Evolutionary conservation across 2,797 vertebrate species (phyloP).

Genomic region (Tapirus indicus): DNA sequence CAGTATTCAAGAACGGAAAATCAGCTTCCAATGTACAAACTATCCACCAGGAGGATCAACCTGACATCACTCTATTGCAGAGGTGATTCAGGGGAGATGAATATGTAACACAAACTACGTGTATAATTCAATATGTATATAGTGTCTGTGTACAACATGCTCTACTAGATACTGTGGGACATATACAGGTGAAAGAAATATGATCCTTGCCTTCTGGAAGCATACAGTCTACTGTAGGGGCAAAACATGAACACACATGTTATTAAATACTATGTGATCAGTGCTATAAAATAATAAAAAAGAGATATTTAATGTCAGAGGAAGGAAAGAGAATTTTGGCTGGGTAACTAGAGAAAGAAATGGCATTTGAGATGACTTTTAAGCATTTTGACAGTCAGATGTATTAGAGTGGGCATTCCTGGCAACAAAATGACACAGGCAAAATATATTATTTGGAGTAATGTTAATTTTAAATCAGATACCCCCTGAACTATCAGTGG

Average conservation of each 20-base stretch:
- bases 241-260: not conserved
- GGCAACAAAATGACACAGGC: not conserved
- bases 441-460: not conserved
- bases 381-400: conserved; percentile 6
- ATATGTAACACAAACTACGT: not conserved
- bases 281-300: conserved; percentile 6
- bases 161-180: not conserved
- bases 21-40: not conserved
- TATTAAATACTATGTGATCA: not conserved
- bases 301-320: not conserved
- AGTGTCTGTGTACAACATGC: not conserved
- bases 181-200: not conserved
- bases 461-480: not conserved
- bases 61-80: not conserved
- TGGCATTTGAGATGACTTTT: not conserved
- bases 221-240: not conserved
- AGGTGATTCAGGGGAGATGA: not conserved
- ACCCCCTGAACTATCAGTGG: not conserved
- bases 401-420: not conserved
- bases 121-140: not conserved
- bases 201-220: not conserved
- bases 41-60: not conserved
- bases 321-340: not conserved
- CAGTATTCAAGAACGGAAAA: not conserved
- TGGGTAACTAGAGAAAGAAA: not conserved